Conservation (phyloP, 2,113 vertebrate genomes). For the Sebastes schlegelii region DNA sequence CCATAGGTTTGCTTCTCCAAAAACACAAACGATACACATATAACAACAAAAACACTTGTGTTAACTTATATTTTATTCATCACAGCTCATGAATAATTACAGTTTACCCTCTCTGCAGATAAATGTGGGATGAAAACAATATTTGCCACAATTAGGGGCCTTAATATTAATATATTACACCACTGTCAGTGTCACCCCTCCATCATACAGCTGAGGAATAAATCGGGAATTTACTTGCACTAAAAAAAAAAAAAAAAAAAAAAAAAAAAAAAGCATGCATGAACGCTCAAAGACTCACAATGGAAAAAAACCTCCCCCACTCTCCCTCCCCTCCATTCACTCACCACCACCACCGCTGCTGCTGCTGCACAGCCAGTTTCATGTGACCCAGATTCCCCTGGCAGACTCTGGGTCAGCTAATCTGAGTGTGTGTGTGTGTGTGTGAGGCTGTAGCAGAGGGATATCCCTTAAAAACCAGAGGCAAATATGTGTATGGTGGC, state of each 20-base stretch:
- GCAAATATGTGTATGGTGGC: not conserved
- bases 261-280: constrained; percentile 21
- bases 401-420: constrained; percentile 24
- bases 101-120: not conserved
- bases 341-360: not conserved
- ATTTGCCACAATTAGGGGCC: not conserved
- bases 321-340: constrained; percentile 25
- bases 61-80: not conserved
- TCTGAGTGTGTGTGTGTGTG: constrained; percentile 1
- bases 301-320: constrained; percentile 52
- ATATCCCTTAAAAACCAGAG: not conserved
- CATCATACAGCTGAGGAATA: not conserved
- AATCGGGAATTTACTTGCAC: not conserved
- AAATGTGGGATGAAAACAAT: not conserved
- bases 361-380: constrained; percentile 21
- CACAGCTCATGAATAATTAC: not conserved
- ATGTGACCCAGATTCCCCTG: constrained; percentile 63
- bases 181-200: not conserved
- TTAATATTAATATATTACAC: not conserved
- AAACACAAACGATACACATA: too few relatives aligned
- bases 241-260: constrained; percentile 7
- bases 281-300: constrained; percentile 21
- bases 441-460: not conserved
- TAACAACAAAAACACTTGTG: too few relatives aligned
- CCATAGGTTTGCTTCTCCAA: too few relatives aligned